Conservation (phyloP, 1,140 invertebrate genomes). For the Trichonephila inaurata region DNA sequence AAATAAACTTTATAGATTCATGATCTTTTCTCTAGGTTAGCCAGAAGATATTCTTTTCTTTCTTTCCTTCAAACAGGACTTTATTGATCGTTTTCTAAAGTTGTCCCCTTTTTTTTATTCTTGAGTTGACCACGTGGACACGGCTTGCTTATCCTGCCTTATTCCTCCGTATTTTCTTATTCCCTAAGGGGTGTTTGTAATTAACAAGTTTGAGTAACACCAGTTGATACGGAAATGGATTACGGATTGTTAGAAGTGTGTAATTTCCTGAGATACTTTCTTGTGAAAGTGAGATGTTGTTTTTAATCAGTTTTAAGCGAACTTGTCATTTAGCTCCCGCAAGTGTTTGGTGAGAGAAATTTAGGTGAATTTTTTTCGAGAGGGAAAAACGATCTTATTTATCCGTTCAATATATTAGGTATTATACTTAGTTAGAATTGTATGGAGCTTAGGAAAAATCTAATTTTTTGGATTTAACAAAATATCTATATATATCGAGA, state of each 20-base stretch:
- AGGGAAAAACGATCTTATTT: not conserved
- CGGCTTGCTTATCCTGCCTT: constrained; percentile 56
- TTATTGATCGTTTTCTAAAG: constrained; percentile 37
- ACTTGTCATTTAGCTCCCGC: not conserved
- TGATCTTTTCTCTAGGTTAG: not conserved
- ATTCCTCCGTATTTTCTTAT: not conserved
- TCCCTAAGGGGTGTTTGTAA: not conserved
- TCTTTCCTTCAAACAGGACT: constrained; percentile 2
- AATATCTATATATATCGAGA: too few relatives aligned
- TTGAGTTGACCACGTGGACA: constrained; percentile 9
- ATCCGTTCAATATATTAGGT: not conserved
- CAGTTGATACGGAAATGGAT: constrained; percentile 61
- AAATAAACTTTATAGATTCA: constrained; percentile 66
- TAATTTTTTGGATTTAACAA: too few relatives aligned
- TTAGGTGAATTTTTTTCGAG: not conserved
- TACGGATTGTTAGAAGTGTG: constrained; percentile 40
- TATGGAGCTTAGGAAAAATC: too few relatives aligned
- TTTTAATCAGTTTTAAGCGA: constrained; percentile 4
- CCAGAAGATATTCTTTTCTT: not conserved
- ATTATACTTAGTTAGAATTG: too few relatives aligned
- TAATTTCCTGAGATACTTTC: constrained; percentile 41
- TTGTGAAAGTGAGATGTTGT: not conserved
- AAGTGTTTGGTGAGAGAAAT: not conserved
- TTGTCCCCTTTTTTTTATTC: not conserved
- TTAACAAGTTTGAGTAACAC: constrained; percentile 60